Evolutionary conservation across 2,113 vertebrate species (phyloP), one percentile per base, ranked within the genome.

Genomic region (Rostratula benghalensis): DNA sequence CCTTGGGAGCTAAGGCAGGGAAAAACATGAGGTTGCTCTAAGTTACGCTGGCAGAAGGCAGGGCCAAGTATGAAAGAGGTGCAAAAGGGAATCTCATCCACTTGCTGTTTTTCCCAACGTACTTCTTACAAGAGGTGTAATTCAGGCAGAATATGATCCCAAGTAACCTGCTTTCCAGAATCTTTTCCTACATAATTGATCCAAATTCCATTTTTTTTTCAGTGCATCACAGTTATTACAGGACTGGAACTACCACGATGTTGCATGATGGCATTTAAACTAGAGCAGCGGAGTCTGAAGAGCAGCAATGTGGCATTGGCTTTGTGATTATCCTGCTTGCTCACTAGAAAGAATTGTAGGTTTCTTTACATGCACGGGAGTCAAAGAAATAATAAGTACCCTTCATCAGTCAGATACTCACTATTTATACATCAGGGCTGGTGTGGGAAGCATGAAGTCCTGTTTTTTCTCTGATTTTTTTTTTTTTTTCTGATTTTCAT

Each of bases 381-480:
- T 91, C 61, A 90, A 59, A 91, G 78, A 95, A 96, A 90, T 96
- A 97, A 95, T 95, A 94, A 96, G 84, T 48, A 92, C 82, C n/a
- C 87, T 96, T 93, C 93, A 85, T 89, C 82, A 59, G 7, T 79
- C 64, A 91, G 57, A 89, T 82, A 80, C 70, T 91, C 73, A 84
- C 74, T 96, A 87, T 96, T 95, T 95, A 84, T 96, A 82, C n/a
- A 84, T 83, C 54, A 39, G 43, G 19, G 50, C 85, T 96, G 83
- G 87, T 95, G 54, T 71, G 37, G 75, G 69, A 94, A 84, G 50
- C 78, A 69, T 76, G 39, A 85, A 71, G 71, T 75, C 64, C 50
- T 89, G 23, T 1, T 45, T 78, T 84, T 51, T 24, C 20, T 69
- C 6, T n/a, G 18, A 37, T 63, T 83, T 75, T 10, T 61, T 57